Percentiles rank a stretch among this genome's conserved stretches.
phyloP scores from a whole-genome alignment of 2,113 vertebrate genomes.

The Psammodynastes pulverulentus region DNA sequence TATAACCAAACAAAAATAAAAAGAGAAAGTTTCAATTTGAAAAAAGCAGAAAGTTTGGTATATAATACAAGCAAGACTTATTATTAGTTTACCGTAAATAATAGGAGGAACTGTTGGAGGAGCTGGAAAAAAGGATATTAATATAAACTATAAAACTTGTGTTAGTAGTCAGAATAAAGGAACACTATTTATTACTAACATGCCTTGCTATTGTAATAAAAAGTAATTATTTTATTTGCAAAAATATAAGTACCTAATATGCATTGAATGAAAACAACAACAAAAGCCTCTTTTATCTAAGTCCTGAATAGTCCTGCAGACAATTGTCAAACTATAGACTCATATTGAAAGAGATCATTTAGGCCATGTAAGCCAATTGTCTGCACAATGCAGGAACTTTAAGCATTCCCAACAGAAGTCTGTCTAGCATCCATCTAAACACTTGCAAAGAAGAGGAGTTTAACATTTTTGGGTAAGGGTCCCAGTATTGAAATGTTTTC shows the following conservation, averaged over 20 bases:
- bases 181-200: slow-evolving; percentile 54
- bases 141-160: slow-evolving; percentile 78
- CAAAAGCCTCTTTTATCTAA: not conserved
- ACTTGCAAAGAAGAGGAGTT: not conserved
- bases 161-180: slow-evolving; percentile 69
- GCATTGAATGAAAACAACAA: slow-evolving; percentile 6
- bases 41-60: slow-evolving; percentile 51
- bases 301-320: not conserved
- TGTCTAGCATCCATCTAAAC: not conserved
- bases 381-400: not conserved
- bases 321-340: not conserved
- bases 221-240: slow-evolving; percentile 32
- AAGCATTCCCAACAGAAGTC: not conserved
- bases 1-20: slow-evolving; percentile 37
- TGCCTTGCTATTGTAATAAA: slow-evolving; percentile 35
- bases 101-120: slow-evolving; percentile 86
- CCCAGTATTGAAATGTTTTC: not conserved
- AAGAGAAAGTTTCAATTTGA: slow-evolving; percentile 19
- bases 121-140: slow-evolving; percentile 83
- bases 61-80: slow-evolving; percentile 62
- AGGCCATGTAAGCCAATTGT: not conserved
- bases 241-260: slow-evolving; percentile 12
- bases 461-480: not conserved
- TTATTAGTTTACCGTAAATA: slow-evolving; percentile 88
- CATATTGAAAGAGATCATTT: not conserved